These are phyloP conservation scores for Pseudoips prasinana DNA, from an alignment of 2,888 invertebrate genomes.

Conservation along the genomic window DNA sequence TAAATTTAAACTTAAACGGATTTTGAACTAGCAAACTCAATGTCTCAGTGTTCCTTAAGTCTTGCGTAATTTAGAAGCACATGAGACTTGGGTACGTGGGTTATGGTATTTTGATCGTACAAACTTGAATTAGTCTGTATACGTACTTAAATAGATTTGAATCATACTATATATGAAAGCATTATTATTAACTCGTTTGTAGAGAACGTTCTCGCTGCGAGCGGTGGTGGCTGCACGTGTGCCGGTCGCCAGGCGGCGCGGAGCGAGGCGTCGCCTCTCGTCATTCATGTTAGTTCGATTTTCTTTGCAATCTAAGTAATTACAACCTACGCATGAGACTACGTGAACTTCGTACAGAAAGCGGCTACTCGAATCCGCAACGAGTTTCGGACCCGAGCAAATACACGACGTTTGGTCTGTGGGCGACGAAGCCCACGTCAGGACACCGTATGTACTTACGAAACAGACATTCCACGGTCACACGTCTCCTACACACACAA, in stretches of 20 bases:
- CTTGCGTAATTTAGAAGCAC: neutral
- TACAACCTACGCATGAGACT: conserved; percentile 47
- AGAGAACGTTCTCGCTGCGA: conserved; percentile 48
- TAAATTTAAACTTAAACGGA: neutral
- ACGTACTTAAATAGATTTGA: conserved; percentile 32
- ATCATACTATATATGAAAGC: conserved; percentile 47
- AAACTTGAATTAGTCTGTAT: no score
- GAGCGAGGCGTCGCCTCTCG: conserved; percentile 56
- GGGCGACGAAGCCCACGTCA: conserved; percentile 27
- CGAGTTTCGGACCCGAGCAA: conserved; percentile 23
- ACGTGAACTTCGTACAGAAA: conserved; percentile 41
- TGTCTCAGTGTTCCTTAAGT: neutral
- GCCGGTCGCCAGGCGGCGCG: conserved; percentile 59
- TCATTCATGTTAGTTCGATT: conserved; percentile 65
- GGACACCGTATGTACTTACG: conserved; percentile 70
- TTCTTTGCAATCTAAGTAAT: conserved; percentile 51
- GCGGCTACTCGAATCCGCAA: conserved; percentile 38
- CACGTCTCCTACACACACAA: conserved; percentile 75
- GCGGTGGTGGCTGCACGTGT: conserved; percentile 60
- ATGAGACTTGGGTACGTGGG: no score
- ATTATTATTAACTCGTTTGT: conserved; percentile 54
- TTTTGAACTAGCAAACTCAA: neutral
- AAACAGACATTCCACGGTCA: conserved; percentile 74
- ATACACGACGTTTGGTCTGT: neutral
- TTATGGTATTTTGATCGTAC: no score